phyloP scores from a whole-genome alignment of 2,113 vertebrate genomes.

The human region DNA sequence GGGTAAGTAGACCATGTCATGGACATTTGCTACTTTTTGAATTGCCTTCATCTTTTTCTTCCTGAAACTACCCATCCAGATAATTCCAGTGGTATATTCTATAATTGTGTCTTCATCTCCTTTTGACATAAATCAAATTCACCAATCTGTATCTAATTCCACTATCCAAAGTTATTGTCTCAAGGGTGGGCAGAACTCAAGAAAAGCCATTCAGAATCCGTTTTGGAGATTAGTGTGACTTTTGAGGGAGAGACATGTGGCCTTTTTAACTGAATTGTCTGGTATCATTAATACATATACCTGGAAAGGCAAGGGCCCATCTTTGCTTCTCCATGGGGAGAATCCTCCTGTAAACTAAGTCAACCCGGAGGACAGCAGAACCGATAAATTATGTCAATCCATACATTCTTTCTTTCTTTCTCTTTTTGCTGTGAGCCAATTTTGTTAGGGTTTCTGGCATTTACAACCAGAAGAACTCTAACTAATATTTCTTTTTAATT shows the following conservation, averaged over 20 bases:
- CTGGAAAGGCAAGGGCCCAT: background rate
- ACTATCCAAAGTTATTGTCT: background rate
- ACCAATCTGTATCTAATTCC: background rate
- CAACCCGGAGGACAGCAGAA: background rate
- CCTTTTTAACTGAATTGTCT: background rate
- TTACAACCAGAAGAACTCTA: background rate
- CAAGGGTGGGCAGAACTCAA: background rate
- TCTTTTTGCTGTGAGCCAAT: background rate
- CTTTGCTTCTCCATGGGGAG: background rate
- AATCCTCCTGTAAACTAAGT: background rate
- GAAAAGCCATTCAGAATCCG: background rate
- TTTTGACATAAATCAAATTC: background rate
- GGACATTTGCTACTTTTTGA: background rate
- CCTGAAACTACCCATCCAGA: background rate
- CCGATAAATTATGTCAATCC: background rate
- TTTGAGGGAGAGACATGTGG: background rate
- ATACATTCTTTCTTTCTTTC: background rate
- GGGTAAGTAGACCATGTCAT: background rate
- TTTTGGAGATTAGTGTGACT: background rate
- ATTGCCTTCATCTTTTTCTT: background rate
- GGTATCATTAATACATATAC: too few relatives aligned
- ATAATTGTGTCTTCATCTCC: background rate
- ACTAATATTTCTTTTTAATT: background rate
- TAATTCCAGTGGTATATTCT: background rate
- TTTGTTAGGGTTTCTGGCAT: background rate